Percentiles rank a stretch among this genome's conserved stretches.
Conservation (phyloP, 1,140 invertebrate genomes). For the Goniozus legneri region DNA sequence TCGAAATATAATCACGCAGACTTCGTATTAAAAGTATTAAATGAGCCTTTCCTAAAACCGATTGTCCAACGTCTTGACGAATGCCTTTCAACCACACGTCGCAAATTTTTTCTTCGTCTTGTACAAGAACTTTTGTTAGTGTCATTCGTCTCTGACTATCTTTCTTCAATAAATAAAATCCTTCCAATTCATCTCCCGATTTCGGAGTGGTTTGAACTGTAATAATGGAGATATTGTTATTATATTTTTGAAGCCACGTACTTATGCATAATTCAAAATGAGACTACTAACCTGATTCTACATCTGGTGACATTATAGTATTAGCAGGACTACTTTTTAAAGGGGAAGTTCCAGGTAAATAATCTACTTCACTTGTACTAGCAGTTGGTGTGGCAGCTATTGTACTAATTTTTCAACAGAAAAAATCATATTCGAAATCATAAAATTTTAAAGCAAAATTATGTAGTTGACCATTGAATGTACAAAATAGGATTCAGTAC, state of each 20-base stretch:
- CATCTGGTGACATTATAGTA: conserved; percentile 75
- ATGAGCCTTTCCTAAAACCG: conserved; percentile 65
- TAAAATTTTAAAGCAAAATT: too few species aligned
- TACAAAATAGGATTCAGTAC: too few species aligned
- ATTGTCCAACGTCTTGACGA: conserved; percentile 65
- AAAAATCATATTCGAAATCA: too few species aligned
- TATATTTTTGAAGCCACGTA: too few species aligned
- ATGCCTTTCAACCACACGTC: conserved; percentile 80
- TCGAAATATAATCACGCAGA: conserved; percentile 78
- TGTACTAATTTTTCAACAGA: too few species aligned
- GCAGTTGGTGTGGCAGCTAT: conserved; percentile 67
- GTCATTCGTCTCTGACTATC: conserved; percentile 93
- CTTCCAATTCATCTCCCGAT: conserved; percentile 73
- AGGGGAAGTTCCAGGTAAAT: conserved; percentile 55
- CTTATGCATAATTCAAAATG: too few species aligned
- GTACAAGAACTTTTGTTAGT: conserved; percentile 81
- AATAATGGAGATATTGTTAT: too few species aligned
- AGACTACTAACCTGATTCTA: conserved; percentile 43
- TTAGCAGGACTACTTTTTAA: conserved; percentile 75
- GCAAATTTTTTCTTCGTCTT: conserved; percentile 84
- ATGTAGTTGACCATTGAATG: too few species aligned
- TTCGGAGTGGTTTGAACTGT: conserved; percentile 45
- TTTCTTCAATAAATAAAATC: conserved; percentile 95
- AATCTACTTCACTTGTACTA: conserved; percentile 63
- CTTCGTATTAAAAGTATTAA: conserved; percentile 73